phyloP scores from a whole-genome alignment of 1,140 invertebrate genomes.

The Saccostrea cuccullata region DNA sequence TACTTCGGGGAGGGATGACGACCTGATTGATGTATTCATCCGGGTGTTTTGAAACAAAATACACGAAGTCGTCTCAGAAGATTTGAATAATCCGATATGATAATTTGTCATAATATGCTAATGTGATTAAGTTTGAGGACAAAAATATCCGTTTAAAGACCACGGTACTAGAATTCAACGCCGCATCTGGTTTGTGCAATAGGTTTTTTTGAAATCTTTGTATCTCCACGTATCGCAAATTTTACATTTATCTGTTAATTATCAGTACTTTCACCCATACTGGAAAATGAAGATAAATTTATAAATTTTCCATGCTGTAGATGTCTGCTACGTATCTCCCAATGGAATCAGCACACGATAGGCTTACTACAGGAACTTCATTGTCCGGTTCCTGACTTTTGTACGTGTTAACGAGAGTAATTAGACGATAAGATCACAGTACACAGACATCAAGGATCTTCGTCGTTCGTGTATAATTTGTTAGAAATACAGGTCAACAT shows the following conservation, averaged over 20 bases:
- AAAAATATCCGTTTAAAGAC: background rate
- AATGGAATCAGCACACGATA: background rate
- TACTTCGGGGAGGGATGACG: background rate
- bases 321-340: background rate
- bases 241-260: background rate
- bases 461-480: background rate
- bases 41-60: constrained; percentile 35
- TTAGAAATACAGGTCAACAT: constrained; percentile 8
- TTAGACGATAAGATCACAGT: background rate
- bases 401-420: constrained; percentile 29
- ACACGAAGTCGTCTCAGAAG: background rate
- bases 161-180: background rate
- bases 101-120: constrained; percentile 32
- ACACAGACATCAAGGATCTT: constrained; percentile 25
- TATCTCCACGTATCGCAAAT: background rate
- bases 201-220: background rate
- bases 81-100: constrained; percentile 29
- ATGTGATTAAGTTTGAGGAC: background rate
- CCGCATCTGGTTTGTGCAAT: background rate
- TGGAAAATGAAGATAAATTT: background rate
- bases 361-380: background rate
- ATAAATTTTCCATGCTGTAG: background rate
- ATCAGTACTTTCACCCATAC: background rate
- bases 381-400: constrained; percentile 8
- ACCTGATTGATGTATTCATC: constrained; percentile 31